These are phyloP conservation scores for Anguilla pacifica DNA, from an alignment of 2,797 vertebrate genomes.

Conservation along the genomic window DNA sequence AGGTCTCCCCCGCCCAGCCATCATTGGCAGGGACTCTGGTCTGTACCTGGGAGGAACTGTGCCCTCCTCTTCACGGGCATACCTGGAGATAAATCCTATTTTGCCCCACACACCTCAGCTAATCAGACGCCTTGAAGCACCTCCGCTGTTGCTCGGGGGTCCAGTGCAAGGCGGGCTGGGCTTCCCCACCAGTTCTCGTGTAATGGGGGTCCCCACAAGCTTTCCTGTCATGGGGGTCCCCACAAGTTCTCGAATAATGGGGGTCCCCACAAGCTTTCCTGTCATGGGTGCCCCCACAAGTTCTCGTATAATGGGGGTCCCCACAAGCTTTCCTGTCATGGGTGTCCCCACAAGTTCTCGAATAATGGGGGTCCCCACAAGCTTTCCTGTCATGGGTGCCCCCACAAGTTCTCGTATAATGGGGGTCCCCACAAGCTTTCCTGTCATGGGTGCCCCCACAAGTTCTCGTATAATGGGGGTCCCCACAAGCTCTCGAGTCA, in stretches of 20 bases:
- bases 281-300: conserved; percentile 63
- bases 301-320: conserved; percentile 65
- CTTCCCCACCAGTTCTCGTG: not conserved
- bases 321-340: conserved; percentile 66
- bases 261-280: conserved; percentile 58
- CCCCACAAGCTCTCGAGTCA: conserved; percentile 53
- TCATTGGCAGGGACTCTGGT: conserved; percentile 71
- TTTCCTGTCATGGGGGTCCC: conserved; percentile 73
- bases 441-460: not conserved
- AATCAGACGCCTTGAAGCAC: conserved; percentile 79
- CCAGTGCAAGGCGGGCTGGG: conserved; percentile 52
- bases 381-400: too few relatives aligned
- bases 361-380: conserved; percentile 73
- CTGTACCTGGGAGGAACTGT: conserved; percentile 80
- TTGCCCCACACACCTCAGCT: conserved; percentile 83
- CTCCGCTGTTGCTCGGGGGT: conserved; percentile 72
- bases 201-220: conserved; percentile 36
- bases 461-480: not conserved
- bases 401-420: too few relatives aligned
- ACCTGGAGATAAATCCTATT: conserved; percentile 84
- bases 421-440: not conserved
- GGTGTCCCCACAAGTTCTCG: conserved; percentile 61
- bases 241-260: conserved; percentile 67
- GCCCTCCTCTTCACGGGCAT: conserved; percentile 91
- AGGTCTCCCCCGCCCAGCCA: conserved; percentile 71